Base-by-base conservation (phyloP, 2,888 invertebrate species). In the Ashinkailepas kermadecensis region DNA sequence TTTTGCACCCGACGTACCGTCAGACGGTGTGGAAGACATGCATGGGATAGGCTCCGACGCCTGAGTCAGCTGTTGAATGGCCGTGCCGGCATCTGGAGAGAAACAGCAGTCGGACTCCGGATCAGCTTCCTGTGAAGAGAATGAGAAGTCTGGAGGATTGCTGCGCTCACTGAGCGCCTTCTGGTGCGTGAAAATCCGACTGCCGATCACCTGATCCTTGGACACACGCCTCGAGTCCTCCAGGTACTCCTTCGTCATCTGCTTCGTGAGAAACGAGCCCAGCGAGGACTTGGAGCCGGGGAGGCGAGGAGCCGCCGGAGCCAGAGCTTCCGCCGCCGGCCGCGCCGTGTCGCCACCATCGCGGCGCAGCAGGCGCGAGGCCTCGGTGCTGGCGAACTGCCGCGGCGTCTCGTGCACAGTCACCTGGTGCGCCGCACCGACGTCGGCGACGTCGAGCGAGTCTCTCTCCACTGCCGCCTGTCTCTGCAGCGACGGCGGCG, bases 171-270 rank as follows among this genome's bases (percentile, higher is more conserved):
- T 23, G 39, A 54, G 9, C 56, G 74, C 74, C 56, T 10, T 18
- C 56, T 74, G 74, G 56, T 74, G 74, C 21, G 54, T 74, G 74
- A 54, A 56, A 3, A 74, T 23, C 4, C 74, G 54, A 18, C 56
- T 74, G 8, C 21, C 74, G 54, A 74, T 74, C 56, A 74, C 74
- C 56, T 74, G 74, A 18, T 74, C 54, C 56, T 74, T 74, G 8
- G 74, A 74, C 8, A 74, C 74, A n/a, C 54, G 21, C 18, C 39
- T 6, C 54, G 74, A 74, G 21, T 74, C 74, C 56, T 74, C 74
- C 21, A 74, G 11, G 18, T 74, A 74, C 54, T 74, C 74, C 74
- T 74, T 74, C 18, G 74, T 74, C 74, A 74, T 74, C 56, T 74
- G 74, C 74, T 56, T 74, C 56, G 74, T 74, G 56, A 74, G 56